Conservation (phyloP, 2,888 invertebrate genomes). For the Chalcosyrphus nemorum region DNA sequence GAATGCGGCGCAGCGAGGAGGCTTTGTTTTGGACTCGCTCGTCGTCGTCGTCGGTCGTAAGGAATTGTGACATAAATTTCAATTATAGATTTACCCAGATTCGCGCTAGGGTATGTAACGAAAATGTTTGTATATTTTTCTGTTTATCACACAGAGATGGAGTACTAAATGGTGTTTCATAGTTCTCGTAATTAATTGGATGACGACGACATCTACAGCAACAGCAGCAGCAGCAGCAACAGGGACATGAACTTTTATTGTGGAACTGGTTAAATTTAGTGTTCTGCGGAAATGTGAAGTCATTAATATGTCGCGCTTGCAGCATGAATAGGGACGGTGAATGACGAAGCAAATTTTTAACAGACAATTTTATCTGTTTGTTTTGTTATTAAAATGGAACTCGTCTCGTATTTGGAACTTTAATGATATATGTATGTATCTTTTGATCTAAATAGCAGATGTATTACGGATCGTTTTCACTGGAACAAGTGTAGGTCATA, state of each 20-base stretch:
- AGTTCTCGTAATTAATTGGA: slow-evolving; percentile 67
- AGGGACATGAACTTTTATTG: slow-evolving; percentile 51
- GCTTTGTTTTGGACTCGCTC: slow-evolving; percentile 48
- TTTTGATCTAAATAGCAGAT: not conserved
- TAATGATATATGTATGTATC: not conserved
- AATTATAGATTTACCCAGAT: slow-evolving; percentile 72
- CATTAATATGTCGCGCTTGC: slow-evolving; percentile 53
- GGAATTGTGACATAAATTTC: slow-evolving; percentile 72
- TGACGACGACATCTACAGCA: not conserved
- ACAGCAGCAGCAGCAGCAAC: not conserved
- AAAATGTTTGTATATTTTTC: slow-evolving; percentile 59
- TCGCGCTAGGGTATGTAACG: slow-evolving; percentile 24
- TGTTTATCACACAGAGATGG: slow-evolving; percentile 44
- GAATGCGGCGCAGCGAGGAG: not conserved
- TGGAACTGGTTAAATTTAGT: slow-evolving; percentile 66
- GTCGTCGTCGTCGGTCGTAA: slow-evolving; percentile 24
- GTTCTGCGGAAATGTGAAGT: slow-evolving; percentile 62
- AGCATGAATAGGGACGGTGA: not conserved
- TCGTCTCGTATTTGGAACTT: not conserved
- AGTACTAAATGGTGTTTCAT: slow-evolving; percentile 60
- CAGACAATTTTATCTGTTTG: not conserved
- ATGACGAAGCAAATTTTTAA: slow-evolving; percentile 3
- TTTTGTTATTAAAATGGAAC: not conserved
- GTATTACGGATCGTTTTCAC: not conserved
- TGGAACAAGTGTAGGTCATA: not conserved